Evolutionary conservation across 2,888 invertebrate species (phyloP), one percentile per base, ranked within the genome.

Genomic region (Volucella bombylans): DNA sequence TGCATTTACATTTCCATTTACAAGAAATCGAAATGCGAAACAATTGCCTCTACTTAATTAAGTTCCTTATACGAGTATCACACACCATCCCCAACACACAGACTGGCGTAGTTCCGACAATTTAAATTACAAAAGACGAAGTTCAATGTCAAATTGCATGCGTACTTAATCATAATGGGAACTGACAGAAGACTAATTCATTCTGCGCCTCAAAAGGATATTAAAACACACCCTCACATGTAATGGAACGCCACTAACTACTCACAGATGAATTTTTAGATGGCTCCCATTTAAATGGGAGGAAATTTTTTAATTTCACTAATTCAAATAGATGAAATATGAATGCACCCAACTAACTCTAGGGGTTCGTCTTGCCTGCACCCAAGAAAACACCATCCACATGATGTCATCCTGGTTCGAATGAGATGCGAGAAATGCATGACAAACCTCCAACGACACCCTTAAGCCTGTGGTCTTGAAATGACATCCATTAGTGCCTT

Each of bases 271-370:
- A 49, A 50, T 62, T 80, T 57, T n/a, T 50, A 47, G 18, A 52
- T 49, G 12, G 14, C 12, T 43, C 38, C 59, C 73, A 38, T 43
- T 55, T 50, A 65, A 65, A 50, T 11, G 54, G 6, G 18, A 72
- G 18, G 38, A 61, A 61, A 81, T 76, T 76, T 41, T 76, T 77
- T 81, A 81, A 85, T 85, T 77, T 81, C 45, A 68, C 72, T 85
- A 76, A 77, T 72, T 72, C 15, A 23, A 55, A 74, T 45, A 52
- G 38, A 65, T 54, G 39, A 49, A 52, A 49, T 23, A 55, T 38
- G 23, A n/a, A 31, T 10, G 31, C 38, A 4, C 8, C 14, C 31
- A 31, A 6, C 31, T 3, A 76, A 59, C 85, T 85, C 71, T 52
- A 68, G 85, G 85, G 85, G 81, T 57, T 52, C 65, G 49, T 57